Percentiles rank a stretch among this genome's conserved stretches.
Conservation (phyloP, 2,797 vertebrate species). For the Coracias cyanogaster region DNA sequence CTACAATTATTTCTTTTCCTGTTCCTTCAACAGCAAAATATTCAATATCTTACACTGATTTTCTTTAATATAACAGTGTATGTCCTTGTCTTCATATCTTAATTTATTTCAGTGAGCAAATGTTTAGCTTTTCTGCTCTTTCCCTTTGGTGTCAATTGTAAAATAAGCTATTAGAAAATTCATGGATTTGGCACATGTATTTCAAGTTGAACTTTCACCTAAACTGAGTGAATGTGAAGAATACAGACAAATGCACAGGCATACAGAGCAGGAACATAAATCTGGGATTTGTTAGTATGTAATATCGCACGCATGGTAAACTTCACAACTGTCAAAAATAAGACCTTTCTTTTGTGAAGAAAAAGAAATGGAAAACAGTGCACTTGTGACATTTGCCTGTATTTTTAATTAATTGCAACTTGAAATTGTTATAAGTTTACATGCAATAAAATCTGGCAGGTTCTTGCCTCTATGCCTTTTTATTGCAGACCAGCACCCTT, state of each 20-base stretch:
- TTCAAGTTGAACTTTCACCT: not conserved
- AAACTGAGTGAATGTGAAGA: not conserved
- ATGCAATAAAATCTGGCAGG: not conserved
- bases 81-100: not conserved
- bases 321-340: not conserved
- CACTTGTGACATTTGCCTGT: not conserved
- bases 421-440: not conserved
- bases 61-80: not conserved
- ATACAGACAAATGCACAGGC: not conserved
- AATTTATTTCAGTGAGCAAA: not conserved
- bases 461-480: not conserved
- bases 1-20: not conserved
- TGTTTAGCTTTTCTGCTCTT: not conserved
- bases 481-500: not conserved
- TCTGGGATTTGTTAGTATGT: not conserved
- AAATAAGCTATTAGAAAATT: not conserved
- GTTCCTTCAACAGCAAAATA: not conserved
- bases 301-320: not conserved
- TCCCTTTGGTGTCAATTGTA: not conserved
- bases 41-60: not conserved
- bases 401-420: not conserved
- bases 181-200: not conserved
- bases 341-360: not conserved
- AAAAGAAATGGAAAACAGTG: not conserved
- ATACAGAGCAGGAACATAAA: not conserved